Evolutionary conservation across 2,888 invertebrate genomes (phyloP), one percentile per base, ranked within the genome.

Genomic region (Tachina lurida): DNA sequence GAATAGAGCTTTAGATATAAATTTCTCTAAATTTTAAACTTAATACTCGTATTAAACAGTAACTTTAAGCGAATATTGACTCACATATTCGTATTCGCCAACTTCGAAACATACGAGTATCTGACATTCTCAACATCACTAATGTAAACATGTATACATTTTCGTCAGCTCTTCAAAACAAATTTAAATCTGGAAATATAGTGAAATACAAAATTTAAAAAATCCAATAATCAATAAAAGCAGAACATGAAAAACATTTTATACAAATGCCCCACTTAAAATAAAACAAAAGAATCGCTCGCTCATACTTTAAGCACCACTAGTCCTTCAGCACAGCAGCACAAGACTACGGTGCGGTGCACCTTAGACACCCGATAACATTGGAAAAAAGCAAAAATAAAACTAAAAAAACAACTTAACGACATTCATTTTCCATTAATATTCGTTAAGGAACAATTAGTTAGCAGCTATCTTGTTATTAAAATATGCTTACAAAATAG

Each of bases 171-270:
- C 31, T 31, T 31, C 4, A 17, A 62, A 63, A 43, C 43, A 63
- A n/a, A 67, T 62, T 39, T 17, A 62, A 47, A 76, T 70, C 22
- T 15, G 58, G 41, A 41, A 63, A 47, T 45, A 62, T 45, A 13
- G 10, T 19, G 3, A 10, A 70, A 56, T 17, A 49, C n/a, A 60
- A 60, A 60, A 67, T 81, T 31, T 22, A 67, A 74, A 68, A 68
- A 45, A 52, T 10, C 77, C 65, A 77, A 77, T 83, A 83, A 83
- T 83, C 85, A 74, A 86, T 86, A 70, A 80, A 63, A 60, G 56
- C 62, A 22, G 43, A 43, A 60, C 73, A 58, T 60, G 41, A 74
- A 58, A 71, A 45, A 45, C 10, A 31, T 54, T 52, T 78, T 13
- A 65, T 41, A 47, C 15, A 47, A 56, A 71, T 62, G 86, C 67